Conservation (phyloP, 2,888 invertebrate genomes). For the Pogonocherus hispidulus region DNA sequence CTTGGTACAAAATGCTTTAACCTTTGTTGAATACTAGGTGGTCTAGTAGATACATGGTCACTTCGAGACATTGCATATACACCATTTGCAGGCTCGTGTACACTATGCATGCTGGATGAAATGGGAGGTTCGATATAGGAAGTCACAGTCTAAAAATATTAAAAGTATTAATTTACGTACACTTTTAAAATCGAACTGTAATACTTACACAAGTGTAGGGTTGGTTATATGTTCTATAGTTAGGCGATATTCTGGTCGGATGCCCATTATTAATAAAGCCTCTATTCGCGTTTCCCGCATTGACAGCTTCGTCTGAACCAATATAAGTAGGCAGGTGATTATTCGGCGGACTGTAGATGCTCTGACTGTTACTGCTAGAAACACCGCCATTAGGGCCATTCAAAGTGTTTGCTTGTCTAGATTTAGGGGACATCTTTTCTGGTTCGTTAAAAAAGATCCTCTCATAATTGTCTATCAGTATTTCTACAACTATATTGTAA, state of each 20-base stretch:
- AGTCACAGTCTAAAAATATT: conserved; percentile 61
- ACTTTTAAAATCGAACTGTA: neutral
- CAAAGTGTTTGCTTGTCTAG: conserved; percentile 21
- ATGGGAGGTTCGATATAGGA: conserved; percentile 71
- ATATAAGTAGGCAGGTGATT: conserved; percentile 52
- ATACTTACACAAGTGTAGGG: conserved; percentile 59
- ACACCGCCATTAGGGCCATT: conserved; percentile 40
- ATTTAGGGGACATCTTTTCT: conserved; percentile 38
- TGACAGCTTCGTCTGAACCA: conserved; percentile 46
- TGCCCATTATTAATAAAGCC: conserved; percentile 44
- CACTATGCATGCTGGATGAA: conserved; percentile 68
- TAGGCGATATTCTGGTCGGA: conserved; percentile 45
- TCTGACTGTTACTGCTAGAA: conserved; percentile 33
- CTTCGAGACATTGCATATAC: conserved; percentile 60
- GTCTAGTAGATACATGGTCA: conserved; percentile 55
- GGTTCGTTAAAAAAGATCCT: conserved; percentile 76
- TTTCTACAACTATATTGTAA: conserved; percentile 98
- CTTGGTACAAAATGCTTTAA: conserved; percentile 60
- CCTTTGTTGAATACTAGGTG: conserved; percentile 51
- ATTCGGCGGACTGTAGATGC: conserved; percentile 47
- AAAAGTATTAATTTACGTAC: neutral
- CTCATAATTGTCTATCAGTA: conserved; percentile 91
- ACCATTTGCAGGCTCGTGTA: conserved; percentile 62
- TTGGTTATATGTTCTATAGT: conserved; percentile 51
- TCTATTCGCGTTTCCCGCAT: conserved; percentile 36